Evolutionary conservation across 2,113 vertebrate genomes (phyloP).

Genomic region (Stegastes partitus): DNA sequence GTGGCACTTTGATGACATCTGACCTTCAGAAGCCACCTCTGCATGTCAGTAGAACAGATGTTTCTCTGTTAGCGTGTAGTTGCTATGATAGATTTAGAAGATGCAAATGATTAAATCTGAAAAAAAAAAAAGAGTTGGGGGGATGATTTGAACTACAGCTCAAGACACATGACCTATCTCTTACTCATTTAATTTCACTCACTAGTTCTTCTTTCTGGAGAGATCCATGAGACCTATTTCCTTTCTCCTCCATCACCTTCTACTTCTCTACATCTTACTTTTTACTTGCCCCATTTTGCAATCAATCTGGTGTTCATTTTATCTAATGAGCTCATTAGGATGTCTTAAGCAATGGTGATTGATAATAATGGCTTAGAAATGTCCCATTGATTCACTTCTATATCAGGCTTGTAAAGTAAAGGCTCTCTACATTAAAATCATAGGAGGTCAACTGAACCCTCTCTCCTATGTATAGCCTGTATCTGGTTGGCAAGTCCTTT

Average conservation of each 20-base stretch:
- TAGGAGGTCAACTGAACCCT: slow-evolving; percentile 47
- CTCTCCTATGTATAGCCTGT: slow-evolving; percentile 9
- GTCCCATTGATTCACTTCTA: slow-evolving; percentile 74
- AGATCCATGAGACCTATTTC: slow-evolving; percentile 77
- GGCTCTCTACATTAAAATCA: slow-evolving; percentile 56
- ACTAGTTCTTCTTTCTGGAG: slow-evolving; percentile 61
- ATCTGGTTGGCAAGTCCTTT: slow-evolving; percentile 39
- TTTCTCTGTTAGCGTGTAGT: background rate
- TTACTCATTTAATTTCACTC: slow-evolving; percentile 57
- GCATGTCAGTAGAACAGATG: background rate
- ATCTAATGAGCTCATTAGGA: slow-evolving; percentile 81
- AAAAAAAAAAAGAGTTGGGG: background rate
- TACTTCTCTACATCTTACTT: slow-evolving; percentile 71
- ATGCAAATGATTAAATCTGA: slow-evolving; percentile 2
- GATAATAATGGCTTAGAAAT: slow-evolving; percentile 77
- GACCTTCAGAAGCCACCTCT: slow-evolving; percentile 6
- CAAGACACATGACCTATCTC: slow-evolving; percentile 56
- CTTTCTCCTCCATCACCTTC: slow-evolving; percentile 80
- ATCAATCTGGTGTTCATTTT: slow-evolving; percentile 80
- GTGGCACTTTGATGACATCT: slow-evolving; percentile 21
- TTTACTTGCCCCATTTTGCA: slow-evolving; percentile 73
- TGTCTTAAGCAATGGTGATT: slow-evolving; percentile 79
- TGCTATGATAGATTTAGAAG: slow-evolving; percentile 1
- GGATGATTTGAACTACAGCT: slow-evolving; percentile 23
- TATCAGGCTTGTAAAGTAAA: slow-evolving; percentile 66